Evolutionary conservation across 2,113 vertebrate genomes (phyloP).

Genomic region (Catharus minimus): DNA sequence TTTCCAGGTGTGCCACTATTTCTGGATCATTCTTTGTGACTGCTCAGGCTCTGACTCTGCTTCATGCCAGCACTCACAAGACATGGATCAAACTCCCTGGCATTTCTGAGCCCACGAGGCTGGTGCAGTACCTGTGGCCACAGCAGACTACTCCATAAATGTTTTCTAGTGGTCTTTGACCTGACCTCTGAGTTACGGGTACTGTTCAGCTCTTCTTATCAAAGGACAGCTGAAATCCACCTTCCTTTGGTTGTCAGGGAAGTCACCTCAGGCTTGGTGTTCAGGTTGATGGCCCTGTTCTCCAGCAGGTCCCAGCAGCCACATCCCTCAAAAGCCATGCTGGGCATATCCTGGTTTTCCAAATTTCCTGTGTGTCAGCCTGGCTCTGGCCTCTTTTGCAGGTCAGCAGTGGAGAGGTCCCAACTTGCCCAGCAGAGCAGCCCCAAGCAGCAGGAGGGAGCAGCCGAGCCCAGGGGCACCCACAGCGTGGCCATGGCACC

Average conservation of each 20-base stretch:
- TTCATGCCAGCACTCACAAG: neutral
- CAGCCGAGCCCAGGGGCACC: rapidly evolving
- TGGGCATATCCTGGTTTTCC: rapidly evolving
- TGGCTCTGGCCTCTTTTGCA: slow-evolving; percentile 41
- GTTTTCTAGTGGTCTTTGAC: neutral
- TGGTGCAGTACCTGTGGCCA: neutral
- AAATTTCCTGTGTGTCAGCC: rapidly evolving
- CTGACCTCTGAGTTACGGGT: neutral
- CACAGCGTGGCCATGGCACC: rapidly evolving
- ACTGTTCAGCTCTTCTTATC: neutral
- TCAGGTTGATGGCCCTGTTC: neutral
- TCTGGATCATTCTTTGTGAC: neutral
- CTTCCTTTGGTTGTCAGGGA: neutral
- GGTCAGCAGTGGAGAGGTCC: slow-evolving; percentile 65
- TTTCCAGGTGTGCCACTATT: neutral
- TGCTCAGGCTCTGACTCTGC: neutral
- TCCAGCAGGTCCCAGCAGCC: neutral
- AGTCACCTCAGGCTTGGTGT: neutral
- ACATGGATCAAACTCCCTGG: neutral
- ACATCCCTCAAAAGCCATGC: neutral
- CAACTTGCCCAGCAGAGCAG: slow-evolving; percentile 17
- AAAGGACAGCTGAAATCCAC: neutral
- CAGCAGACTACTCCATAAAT: rapidly evolving
- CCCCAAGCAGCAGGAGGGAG: slow-evolving; percentile 1
- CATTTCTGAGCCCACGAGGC: neutral